Conservation (phyloP, 2,797 vertebrate genomes). For the Pseudochromis fuscus region DNA sequence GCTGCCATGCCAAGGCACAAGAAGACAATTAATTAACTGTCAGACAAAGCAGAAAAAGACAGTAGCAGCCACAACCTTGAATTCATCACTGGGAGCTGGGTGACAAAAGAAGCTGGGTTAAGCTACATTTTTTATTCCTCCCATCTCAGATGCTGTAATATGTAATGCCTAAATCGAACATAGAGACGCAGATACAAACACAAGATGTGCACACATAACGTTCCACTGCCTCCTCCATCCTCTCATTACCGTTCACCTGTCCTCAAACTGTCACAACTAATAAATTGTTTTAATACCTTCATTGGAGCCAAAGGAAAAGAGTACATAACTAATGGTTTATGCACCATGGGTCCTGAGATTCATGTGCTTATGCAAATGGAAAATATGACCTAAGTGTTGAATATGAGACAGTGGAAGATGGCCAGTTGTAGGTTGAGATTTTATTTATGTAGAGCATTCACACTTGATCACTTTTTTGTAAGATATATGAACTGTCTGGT, state of each 20-base stretch:
- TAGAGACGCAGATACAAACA: conserved; percentile 48
- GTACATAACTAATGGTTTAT: conserved; percentile 4
- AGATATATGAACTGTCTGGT: not conserved
- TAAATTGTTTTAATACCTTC: conserved; percentile 39
- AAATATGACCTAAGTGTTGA: conserved; percentile 27
- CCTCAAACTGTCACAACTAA: conserved; percentile 53
- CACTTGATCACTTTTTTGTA: not conserved
- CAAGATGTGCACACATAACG: conserved; percentile 30
- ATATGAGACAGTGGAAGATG: not conserved
- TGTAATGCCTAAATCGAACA: conserved; percentile 29
- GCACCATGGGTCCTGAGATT: conserved; percentile 5
- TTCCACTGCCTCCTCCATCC: conserved; percentile 49
- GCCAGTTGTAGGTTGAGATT: conserved; percentile 8
- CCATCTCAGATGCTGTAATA: conserved; percentile 23
- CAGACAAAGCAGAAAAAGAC: not conserved
- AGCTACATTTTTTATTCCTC: conserved; percentile 30
- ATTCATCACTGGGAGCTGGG: conserved; percentile 24
- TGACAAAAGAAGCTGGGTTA: conserved; percentile 21
- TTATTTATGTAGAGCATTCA: not conserved
- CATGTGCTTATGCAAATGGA: conserved; percentile 35
- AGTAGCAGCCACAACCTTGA: not conserved
- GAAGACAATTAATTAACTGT: conserved; percentile 20
- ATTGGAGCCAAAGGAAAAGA: conserved; percentile 29
- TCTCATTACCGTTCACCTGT: conserved; percentile 47
- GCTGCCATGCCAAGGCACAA: conserved; percentile 10